phyloP scores from a whole-genome alignment of 2,113 vertebrate genomes.

The Salminus brasiliensis region DNA sequence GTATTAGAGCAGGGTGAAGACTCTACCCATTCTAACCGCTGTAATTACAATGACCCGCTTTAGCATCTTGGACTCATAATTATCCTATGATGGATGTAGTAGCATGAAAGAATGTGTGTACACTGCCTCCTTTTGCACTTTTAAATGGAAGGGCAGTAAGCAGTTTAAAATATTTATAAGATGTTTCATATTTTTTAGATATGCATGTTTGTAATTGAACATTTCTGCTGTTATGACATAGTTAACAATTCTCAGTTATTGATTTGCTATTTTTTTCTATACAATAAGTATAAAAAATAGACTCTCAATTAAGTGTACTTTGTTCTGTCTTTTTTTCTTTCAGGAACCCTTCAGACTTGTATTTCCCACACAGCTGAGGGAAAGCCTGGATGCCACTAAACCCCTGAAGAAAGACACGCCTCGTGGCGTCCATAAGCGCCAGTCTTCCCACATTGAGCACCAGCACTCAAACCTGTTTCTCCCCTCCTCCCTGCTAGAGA shows the following conservation, averaged over 20 bases:
- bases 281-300: conserved; percentile 58
- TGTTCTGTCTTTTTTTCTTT: conserved; percentile 63
- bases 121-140: neutral
- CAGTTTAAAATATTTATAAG: neutral
- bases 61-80: neutral
- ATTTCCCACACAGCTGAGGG: conserved; percentile 81
- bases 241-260: neutral
- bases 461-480: conserved; percentile 87
- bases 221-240: neutral
- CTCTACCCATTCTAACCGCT: neutral
- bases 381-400: conserved; percentile 79
- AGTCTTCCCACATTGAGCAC: conserved; percentile 78
- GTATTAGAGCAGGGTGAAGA: conserved; percentile 5
- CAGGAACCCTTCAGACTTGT: conserved; percentile 84
- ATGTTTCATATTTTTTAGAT: neutral
- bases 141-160: neutral
- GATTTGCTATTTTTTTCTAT: conserved; percentile 28
- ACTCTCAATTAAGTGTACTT: conserved; percentile 61
- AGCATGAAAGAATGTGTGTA: too few relatives aligned
- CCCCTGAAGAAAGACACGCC: conserved; percentile 80
- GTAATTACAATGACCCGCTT: conserved; percentile 11
- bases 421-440: conserved; percentile 72
- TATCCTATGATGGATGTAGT: neutral
- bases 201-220: neutral
- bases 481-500: conserved; percentile 83